Percentiles rank a stretch among this genome's conserved stretches.
Conservation (phyloP, 53 echinoderm and acorn worm species). For the Hippasteria phrygiana region DNA sequence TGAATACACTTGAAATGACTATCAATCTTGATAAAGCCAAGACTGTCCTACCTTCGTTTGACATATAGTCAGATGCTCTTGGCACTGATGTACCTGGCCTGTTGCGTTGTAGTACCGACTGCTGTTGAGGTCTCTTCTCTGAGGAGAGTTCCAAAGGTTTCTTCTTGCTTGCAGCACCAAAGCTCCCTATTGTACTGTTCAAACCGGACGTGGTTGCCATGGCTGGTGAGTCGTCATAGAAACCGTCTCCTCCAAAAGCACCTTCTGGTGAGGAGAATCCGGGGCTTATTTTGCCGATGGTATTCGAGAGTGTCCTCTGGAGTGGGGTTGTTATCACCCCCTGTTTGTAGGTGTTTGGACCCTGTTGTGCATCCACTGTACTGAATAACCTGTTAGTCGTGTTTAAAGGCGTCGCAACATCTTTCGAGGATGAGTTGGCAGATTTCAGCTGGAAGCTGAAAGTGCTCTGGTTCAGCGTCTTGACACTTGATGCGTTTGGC, state of each 20-base stretch:
- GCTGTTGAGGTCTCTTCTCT: constrained; percentile 28
- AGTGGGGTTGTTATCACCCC: constrained; percentile 39
- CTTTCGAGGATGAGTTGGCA: background rate
- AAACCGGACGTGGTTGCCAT: background rate
- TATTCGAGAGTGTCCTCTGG: constrained; percentile 8
- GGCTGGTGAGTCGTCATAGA: constrained; percentile 60
- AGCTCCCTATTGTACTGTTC: background rate
- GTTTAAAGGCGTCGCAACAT: background rate
- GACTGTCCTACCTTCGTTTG: constrained; percentile 16
- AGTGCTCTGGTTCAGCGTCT: constrained; percentile 21
- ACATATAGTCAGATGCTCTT: constrained; percentile 20
- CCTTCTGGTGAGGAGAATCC: constrained; percentile 52
- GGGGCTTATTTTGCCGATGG: constrained; percentile 41
- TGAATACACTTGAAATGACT: too few species aligned
- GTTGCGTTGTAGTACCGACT: background rate
- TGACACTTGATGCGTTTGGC: constrained; percentile 20
- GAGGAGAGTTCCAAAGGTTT: constrained; percentile 40
- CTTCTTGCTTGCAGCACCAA: constrained; percentile 17
- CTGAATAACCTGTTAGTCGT: background rate
- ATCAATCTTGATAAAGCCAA: background rate
- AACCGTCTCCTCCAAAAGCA: constrained; percentile 75
- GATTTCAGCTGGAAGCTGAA: constrained; percentile 26
- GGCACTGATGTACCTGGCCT: constrained; percentile 9
- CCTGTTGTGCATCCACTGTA: background rate
- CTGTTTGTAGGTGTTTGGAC: constrained; percentile 30